Conservation (phyloP, 2,797 vertebrate species). For the Cephalopachus bancanus region DNA sequence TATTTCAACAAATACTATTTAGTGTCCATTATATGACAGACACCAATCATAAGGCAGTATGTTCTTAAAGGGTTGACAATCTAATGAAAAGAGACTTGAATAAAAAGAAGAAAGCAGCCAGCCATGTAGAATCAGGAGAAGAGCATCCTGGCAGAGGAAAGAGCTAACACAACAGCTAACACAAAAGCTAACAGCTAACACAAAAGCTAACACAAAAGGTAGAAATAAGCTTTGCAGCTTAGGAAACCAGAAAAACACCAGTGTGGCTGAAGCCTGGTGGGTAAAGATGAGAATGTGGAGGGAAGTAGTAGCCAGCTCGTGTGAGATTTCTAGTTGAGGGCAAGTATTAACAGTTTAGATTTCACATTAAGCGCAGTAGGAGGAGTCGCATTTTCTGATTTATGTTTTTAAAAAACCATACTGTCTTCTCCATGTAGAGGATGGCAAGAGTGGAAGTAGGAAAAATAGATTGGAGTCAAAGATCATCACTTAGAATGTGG, state of each 20-base stretch:
- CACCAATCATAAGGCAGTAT: not conserved
- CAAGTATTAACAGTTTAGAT: not conserved
- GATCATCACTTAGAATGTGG: not conserved
- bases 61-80: not conserved
- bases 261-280: not conserved
- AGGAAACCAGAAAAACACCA: not conserved
- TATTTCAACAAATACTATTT: not conserved
- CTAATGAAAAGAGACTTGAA: not conserved
- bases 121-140: not conserved
- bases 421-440: not conserved
- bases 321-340: not conserved
- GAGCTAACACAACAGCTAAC: not conserved
- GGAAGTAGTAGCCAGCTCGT: not conserved
- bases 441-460: not conserved
- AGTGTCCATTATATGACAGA: not conserved
- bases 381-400: not conserved
- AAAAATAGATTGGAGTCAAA: not conserved
- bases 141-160: not conserved
- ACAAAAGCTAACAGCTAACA: not conserved
- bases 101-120: not conserved
- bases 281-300: not conserved
- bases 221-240: not conserved
- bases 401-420: not conserved
- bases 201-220: not conserved
- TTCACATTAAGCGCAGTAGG: not conserved